These are phyloP conservation scores for Galeruca laticollis DNA, from an alignment of 2,888 invertebrate species.

Conservation along the genomic window DNA sequence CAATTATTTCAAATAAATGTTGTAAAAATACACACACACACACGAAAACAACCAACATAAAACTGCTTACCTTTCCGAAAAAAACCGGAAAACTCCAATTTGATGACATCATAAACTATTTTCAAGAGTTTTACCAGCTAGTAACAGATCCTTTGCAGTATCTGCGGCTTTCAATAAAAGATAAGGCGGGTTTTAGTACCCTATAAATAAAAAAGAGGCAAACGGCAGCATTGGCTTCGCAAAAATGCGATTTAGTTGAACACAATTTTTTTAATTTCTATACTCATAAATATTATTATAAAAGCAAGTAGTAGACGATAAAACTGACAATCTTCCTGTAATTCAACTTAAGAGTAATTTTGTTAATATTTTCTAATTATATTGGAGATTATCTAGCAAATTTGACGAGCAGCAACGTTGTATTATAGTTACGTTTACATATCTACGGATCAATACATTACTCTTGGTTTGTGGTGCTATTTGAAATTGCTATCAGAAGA, in stretches of 20 bases:
- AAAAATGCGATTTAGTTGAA: neutral
- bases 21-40: neutral
- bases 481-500: too few relatives aligned
- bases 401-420: too few relatives aligned
- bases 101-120: slow-evolving; percentile 27
- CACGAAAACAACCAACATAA: neutral
- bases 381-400: too few relatives aligned
- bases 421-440: too few relatives aligned
- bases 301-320: neutral
- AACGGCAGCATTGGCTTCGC: neutral
- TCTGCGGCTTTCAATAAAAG: slow-evolving; percentile 32
- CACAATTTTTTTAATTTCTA: neutral
- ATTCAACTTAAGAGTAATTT: too few relatives aligned
- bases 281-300: too few relatives aligned
- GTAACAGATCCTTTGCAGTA: slow-evolving; percentile 28
- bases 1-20: neutral
- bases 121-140: slow-evolving; percentile 13
- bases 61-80: slow-evolving; percentile 13
- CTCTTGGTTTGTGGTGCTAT: too few relatives aligned
- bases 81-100: slow-evolving; percentile 18
- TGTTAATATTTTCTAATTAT: too few relatives aligned
- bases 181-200: slow-evolving; percentile 26
- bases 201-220: slow-evolving; percentile 22
- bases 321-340: neutral
- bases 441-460: too few relatives aligned